Evolutionary conservation across 2,113 vertebrate genomes (phyloP).

Genomic region (Mirounga angustirostris): DNA sequence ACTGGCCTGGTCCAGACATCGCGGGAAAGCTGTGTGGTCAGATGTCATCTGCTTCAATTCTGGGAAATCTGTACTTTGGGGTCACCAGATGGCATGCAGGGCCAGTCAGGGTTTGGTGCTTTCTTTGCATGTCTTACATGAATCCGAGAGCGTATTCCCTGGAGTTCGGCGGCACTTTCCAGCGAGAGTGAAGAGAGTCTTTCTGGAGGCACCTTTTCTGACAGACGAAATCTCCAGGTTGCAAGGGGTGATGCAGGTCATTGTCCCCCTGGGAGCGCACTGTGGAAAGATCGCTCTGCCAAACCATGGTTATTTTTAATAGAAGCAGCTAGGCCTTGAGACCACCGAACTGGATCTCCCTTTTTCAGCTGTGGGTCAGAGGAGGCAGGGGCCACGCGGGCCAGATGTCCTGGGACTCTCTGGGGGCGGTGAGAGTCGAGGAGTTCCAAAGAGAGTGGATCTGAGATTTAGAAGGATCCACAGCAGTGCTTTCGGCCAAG

Average conservation of each 20-base stretch:
- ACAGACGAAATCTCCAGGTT: background rate
- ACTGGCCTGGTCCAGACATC: background rate
- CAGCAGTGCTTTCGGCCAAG: background rate
- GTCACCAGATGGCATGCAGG: background rate
- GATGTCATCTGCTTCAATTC: background rate
- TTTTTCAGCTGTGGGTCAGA: background rate
- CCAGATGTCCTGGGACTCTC: background rate
- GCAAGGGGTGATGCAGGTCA: background rate
- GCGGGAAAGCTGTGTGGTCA: background rate
- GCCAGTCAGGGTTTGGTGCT: background rate
- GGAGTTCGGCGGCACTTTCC: background rate
- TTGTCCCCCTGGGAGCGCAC: background rate
- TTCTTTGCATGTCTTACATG: background rate
- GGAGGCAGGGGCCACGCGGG: background rate
- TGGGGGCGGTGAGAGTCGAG: no score
- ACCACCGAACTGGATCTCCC: rapidly evolving
- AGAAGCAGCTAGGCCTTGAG: background rate
- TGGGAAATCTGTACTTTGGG: background rate
- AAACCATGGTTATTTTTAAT: background rate
- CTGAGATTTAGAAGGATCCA: background rate
- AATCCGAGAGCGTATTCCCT: background rate
- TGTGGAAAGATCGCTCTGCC: background rate
- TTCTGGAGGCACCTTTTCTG: background rate
- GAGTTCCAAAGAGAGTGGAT: background rate
- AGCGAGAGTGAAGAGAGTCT: background rate